These are phyloP conservation scores for Propithecus deckenii DNA, from an alignment of 2,797 vertebrate genomes.

Conservation along the genomic window DNA sequence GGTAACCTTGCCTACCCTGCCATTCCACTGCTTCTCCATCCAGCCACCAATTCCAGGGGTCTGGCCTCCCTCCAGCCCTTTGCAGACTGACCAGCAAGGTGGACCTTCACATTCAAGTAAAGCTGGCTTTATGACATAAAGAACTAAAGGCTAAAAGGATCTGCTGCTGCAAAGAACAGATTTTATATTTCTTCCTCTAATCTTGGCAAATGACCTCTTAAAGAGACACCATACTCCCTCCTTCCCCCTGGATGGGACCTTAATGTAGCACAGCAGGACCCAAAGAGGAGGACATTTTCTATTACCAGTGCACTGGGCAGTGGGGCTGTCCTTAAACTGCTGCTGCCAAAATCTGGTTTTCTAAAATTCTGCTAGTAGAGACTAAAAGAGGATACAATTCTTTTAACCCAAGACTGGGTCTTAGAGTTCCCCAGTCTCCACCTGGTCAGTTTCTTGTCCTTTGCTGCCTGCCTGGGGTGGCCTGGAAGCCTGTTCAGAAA, in stretches of 20 bases:
- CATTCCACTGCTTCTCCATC: not conserved
- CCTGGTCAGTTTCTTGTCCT: not conserved
- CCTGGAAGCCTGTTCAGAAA: not conserved
- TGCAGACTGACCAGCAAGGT: constrained; percentile 48
- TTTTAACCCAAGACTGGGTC: not conserved
- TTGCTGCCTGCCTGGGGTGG: not conserved
- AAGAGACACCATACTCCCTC: constrained; percentile 15
- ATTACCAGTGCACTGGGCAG: constrained; percentile 51
- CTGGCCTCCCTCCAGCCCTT: constrained; percentile 3
- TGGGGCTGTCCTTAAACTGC: constrained; percentile 48
- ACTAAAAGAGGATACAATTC: not conserved
- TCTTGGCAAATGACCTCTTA: constrained; percentile 43
- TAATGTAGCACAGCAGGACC: not conserved
- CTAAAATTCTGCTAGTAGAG: constrained; percentile 38
- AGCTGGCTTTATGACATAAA: not conserved
- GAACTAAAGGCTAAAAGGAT: constrained; percentile 36
- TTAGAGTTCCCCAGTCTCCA: not conserved
- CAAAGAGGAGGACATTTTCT: not conserved
- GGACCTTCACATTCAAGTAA: constrained; percentile 28
- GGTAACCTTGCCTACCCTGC: not conserved
- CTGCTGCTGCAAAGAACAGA: constrained; percentile 63
- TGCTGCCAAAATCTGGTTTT: constrained; percentile 69
- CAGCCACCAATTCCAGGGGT: constrained; percentile 13
- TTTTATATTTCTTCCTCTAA: constrained; percentile 64
- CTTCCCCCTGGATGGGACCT: constrained; percentile 38